phyloP scores from a whole-genome alignment of 2,113 vertebrate species.

The Ictidomys tridecemlineatus region DNA sequence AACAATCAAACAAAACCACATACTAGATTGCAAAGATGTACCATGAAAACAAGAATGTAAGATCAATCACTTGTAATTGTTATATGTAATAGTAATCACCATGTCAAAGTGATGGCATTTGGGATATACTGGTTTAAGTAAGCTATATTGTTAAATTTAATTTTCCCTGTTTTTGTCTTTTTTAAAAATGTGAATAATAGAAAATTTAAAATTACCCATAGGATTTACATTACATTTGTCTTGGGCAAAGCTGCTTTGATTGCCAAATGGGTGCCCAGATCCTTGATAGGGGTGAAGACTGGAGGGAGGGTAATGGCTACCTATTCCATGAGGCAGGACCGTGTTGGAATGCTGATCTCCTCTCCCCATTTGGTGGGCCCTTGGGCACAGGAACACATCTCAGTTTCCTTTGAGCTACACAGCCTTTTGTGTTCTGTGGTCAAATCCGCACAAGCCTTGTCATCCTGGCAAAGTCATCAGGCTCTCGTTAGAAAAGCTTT shows the following conservation, averaged over 20 bases:
- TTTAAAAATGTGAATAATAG: neutral
- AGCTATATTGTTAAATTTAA: slow-evolving; percentile 14
- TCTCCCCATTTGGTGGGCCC: neutral
- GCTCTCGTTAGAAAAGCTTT: slow-evolving; percentile 52
- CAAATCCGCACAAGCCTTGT: neutral
- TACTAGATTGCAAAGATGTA: neutral
- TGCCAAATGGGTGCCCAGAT: neutral
- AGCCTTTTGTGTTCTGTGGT: neutral
- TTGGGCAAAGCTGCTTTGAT: neutral
- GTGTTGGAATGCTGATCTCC: neutral
- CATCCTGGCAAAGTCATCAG: neutral
- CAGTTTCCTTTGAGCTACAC: neutral
- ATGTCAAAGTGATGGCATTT: neutral
- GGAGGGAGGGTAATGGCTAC: rapidly evolving
- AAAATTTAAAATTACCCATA: neutral
- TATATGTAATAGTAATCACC: neutral
- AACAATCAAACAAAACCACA: neutral
- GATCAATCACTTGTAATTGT: neutral
- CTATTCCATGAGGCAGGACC: neutral
- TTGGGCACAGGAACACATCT: neutral
- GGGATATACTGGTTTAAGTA: neutral
- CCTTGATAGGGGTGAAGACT: neutral
- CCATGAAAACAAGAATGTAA: neutral
- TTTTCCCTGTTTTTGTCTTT: neutral
- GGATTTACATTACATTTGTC: neutral